phyloP scores from a whole-genome alignment of 2,113 vertebrate species.

The Hepsetus odoe region DNA sequence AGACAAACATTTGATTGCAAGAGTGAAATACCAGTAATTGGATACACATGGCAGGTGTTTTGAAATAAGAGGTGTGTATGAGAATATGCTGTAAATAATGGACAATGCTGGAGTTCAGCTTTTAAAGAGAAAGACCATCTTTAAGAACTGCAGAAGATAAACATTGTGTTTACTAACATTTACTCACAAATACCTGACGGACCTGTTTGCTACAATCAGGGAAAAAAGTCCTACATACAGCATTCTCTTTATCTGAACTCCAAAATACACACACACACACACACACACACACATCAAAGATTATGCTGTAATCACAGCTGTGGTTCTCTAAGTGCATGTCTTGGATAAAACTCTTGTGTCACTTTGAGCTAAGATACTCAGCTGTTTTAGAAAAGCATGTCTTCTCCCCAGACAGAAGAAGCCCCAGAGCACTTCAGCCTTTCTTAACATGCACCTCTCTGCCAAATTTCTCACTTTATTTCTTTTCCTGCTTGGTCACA shows the following conservation, averaged over 20 bases:
- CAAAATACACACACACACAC: not conserved
- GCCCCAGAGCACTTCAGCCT: not conserved
- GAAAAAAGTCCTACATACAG: slow-evolving; percentile 3
- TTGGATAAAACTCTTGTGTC: not conserved
- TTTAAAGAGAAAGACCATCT: too few relatives aligned
- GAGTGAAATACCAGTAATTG: too few relatives aligned
- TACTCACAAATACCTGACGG: not conserved
- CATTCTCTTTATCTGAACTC: not conserved
- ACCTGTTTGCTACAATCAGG: not conserved
- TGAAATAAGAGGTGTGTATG: too few relatives aligned
- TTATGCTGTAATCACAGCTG: not conserved
- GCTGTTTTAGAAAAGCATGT: not conserved
- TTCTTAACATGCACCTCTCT: not conserved
- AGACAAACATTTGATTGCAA: too few relatives aligned
- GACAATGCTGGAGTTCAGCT: too few relatives aligned
- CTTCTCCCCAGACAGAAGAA: not conserved
- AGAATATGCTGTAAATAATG: too few relatives aligned
- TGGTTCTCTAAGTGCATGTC: not conserved
- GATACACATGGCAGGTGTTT: too few relatives aligned
- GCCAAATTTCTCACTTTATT: not conserved
- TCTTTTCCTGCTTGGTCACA: not conserved
- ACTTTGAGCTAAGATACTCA: not conserved
- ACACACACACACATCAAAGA: not conserved
- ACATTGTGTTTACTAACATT: not conserved
- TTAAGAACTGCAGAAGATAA: not conserved